A percentile compares a stretch with the other conserved stretches of the same genome.
Evolutionary conservation across 1,140 invertebrate species (phyloP).

Genomic region (Sipha flava): DNA sequence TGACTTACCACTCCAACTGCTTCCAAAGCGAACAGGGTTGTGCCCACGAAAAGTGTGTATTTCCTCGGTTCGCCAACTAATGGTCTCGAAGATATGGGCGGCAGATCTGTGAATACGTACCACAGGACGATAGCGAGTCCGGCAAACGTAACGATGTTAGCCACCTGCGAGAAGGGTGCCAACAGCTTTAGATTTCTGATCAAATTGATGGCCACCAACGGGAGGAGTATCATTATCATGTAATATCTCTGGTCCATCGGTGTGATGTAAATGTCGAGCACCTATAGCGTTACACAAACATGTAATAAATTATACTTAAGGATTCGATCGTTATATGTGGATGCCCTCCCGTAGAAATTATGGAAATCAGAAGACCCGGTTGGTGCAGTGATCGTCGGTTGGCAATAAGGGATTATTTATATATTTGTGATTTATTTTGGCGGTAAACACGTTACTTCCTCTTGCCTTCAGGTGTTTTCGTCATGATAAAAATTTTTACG

Average conservation of each 20-base stretch:
- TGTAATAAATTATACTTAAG: not conserved
- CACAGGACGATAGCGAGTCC: slow-evolving; percentile 63
- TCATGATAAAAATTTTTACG: too few species aligned
- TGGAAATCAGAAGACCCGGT: too few species aligned
- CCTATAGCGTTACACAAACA: slow-evolving; percentile 40
- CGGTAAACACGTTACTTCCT: too few species aligned
- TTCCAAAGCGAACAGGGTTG: slow-evolving; percentile 79
- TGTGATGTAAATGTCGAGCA: slow-evolving; percentile 45
- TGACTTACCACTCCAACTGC: slow-evolving; percentile 74
- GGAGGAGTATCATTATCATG: slow-evolving; percentile 56
- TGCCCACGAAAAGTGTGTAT: slow-evolving; percentile 73
- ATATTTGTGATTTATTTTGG: too few species aligned
- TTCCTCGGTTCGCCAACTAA: slow-evolving; percentile 50
- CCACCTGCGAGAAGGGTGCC: slow-evolving; percentile 69
- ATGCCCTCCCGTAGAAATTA: too few species aligned
- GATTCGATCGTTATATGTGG: too few species aligned
- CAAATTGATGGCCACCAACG: slow-evolving; percentile 61
- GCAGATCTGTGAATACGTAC: slow-evolving; percentile 55
- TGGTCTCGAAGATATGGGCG: slow-evolving; percentile 50
- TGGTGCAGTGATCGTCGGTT: too few species aligned
- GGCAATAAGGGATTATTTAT: too few species aligned
- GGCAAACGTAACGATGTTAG: slow-evolving; percentile 62
- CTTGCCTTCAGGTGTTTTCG: too few species aligned
- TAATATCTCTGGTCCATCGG: slow-evolving; percentile 46
- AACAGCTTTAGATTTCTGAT: slow-evolving; percentile 69